Conservation (phyloP, 1,140 invertebrate species). For the Onthophagus taurus region DNA sequence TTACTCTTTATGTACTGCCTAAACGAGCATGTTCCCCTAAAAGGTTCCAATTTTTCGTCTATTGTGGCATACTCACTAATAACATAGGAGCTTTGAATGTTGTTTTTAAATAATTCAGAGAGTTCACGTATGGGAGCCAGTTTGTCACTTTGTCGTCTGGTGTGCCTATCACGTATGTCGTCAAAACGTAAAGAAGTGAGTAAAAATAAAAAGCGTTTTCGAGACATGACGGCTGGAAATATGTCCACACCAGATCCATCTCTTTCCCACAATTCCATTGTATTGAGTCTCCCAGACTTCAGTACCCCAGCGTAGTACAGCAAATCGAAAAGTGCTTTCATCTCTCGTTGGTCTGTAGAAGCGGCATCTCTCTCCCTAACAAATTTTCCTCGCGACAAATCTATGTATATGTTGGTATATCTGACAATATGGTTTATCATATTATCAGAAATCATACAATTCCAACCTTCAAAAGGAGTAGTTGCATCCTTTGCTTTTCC, state of each 20-base stretch:
- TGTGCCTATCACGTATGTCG: slow-evolving; percentile 21
- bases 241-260: slow-evolving; percentile 5
- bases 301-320: slow-evolving; percentile 1
- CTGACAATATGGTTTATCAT: too few species aligned
- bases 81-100: not conserved
- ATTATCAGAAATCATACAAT: too few species aligned
- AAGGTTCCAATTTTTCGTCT: slow-evolving; percentile 36
- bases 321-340: slow-evolving; percentile 3
- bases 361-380: too few species aligned
- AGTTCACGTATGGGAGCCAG: slow-evolving; percentile 11
- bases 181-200: slow-evolving; percentile 9
- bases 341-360: too few species aligned
- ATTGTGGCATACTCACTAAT: slow-evolving; percentile 19
- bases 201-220: slow-evolving; percentile 12
- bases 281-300: slow-evolving; percentile 2
- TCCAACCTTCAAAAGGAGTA: too few species aligned
- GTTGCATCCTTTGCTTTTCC: too few species aligned
- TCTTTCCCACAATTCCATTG: slow-evolving; percentile 4
- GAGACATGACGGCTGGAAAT: not conserved
- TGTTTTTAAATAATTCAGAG: not conserved
- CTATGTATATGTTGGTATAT: too few species aligned
- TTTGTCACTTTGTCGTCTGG: slow-evolving; percentile 29
- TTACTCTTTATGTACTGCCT: slow-evolving; percentile 24
- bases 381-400: too few species aligned
- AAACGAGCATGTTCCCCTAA: slow-evolving; percentile 23